These are phyloP conservation scores for Theristicus caerulescens DNA, from an alignment of 2,113 vertebrate species.

Conservation along the genomic window DNA sequence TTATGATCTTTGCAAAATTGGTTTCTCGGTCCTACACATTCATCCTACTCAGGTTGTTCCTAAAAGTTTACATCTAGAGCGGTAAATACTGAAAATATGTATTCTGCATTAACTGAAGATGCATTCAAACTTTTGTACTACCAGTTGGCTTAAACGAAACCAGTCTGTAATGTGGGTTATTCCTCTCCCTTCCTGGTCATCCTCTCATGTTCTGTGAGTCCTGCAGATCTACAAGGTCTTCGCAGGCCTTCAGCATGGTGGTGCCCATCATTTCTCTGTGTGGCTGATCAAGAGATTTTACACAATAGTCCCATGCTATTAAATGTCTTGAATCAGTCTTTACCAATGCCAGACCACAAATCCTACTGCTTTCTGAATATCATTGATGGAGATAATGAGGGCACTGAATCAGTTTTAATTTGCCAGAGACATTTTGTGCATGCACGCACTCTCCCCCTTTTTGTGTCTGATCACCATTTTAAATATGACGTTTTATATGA, in stretches of 20 bases:
- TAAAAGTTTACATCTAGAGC: background rate
- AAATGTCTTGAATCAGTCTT: background rate
- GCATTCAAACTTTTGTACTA: background rate
- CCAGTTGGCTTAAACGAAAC: background rate
- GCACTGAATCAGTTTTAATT: background rate
- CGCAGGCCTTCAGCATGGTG: background rate
- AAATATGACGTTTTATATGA: background rate
- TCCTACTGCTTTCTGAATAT: background rate
- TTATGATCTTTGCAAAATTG: background rate
- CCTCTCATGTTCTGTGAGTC: background rate
- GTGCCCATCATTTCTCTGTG: background rate
- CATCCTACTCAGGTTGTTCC: background rate
- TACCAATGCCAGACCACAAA: background rate
- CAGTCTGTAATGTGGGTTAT: background rate
- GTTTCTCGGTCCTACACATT: background rate
- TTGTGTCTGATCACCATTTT: background rate
- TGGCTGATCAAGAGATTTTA: background rate
- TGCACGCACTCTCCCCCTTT: background rate
- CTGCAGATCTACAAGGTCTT: background rate
- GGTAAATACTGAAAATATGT: background rate
- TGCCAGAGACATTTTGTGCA: background rate
- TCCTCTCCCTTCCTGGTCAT: background rate
- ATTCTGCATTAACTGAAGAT: background rate
- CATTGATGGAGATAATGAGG: background rate
- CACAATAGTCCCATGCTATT: background rate